Conservation (phyloP, 2,888 invertebrate species). For the Ceriagrion tenellum region DNA sequence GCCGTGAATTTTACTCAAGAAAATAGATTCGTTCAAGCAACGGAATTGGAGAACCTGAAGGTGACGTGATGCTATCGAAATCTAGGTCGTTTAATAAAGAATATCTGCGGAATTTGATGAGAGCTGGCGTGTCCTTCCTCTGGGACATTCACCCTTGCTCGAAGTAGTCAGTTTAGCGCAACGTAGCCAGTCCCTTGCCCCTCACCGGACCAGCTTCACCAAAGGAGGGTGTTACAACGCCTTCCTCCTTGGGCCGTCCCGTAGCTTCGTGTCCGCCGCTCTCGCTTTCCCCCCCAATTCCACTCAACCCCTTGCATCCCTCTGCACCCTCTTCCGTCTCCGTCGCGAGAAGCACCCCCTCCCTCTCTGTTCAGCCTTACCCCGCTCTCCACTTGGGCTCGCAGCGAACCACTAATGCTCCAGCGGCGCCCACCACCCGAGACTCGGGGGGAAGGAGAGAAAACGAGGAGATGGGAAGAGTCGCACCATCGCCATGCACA, state of each 20-base stretch:
- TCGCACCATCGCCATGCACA: constrained; percentile 16
- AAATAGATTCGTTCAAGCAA: neutral
- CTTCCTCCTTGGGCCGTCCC: constrained; percentile 18
- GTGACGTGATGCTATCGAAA: neutral
- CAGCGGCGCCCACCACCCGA: neutral
- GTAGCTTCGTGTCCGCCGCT: neutral
- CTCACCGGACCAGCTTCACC: neutral
- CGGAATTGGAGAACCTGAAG: neutral
- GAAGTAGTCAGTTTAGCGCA: neutral
- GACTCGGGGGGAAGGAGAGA: neutral
- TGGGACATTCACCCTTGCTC: neutral
- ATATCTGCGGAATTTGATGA: neutral
- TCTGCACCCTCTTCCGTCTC: neutral
- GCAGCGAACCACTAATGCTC: neutral
- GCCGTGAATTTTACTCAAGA: neutral
- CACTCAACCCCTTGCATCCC: neutral
- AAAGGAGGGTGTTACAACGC: neutral
- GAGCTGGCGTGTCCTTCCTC: neutral
- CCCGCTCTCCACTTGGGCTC: neutral
- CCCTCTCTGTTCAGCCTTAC: neutral
- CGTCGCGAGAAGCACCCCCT: neutral
- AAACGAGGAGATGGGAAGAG: neutral
- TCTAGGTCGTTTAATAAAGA: neutral
- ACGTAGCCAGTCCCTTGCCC: neutral
- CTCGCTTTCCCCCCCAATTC: neutral